A percentile compares a stretch with the other conserved stretches of the same genome.
Conservation (phyloP, 2,113 vertebrate genomes). For the Bagarius yarrelli region DNA sequence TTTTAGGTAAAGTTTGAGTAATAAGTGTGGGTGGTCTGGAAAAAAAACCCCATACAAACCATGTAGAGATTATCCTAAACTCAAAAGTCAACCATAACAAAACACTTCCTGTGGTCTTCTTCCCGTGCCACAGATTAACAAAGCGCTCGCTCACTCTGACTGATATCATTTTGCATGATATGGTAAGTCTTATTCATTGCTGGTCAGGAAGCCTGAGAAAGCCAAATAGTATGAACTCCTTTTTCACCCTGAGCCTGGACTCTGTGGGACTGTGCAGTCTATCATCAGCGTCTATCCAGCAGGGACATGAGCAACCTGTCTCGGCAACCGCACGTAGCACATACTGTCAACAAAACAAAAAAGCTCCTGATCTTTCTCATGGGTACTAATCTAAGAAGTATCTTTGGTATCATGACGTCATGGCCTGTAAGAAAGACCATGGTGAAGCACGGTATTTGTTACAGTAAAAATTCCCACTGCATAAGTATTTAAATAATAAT, state of each 20-base stretch:
- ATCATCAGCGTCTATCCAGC: slow-evolving; percentile 31
- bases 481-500: not conserved
- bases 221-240: slow-evolving; percentile 11
- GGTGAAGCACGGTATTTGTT: not conserved
- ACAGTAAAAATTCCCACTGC: slow-evolving; percentile 8
- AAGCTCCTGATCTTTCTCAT: slow-evolving; percentile 21
- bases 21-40: slow-evolving; percentile 6
- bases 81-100: slow-evolving; percentile 22
- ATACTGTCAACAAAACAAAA: slow-evolving; percentile 36
- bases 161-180: slow-evolving; percentile 28
- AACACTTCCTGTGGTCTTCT: slow-evolving; percentile 36
- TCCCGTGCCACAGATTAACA: slow-evolving; percentile 27
- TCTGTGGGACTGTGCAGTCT: slow-evolving; percentile 30
- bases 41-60: not conserved
- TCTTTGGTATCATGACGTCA: slow-evolving; percentile 32
- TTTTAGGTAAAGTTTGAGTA: slow-evolving; percentile 26
- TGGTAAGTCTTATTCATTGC: slow-evolving; percentile 33
- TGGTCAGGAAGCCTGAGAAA: slow-evolving; percentile 9
- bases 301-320: slow-evolving; percentile 27
- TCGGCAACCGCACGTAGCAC: slow-evolving; percentile 25
- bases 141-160: slow-evolving; percentile 10
- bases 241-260: slow-evolving; percentile 15
- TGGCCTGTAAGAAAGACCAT: slow-evolving; percentile 23
- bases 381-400: slow-evolving; percentile 46
- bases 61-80: slow-evolving; percentile 1